These are phyloP conservation scores for Taxidea taxus DNA, from an alignment of 2,113 vertebrate genomes.

Conservation along the genomic window DNA sequence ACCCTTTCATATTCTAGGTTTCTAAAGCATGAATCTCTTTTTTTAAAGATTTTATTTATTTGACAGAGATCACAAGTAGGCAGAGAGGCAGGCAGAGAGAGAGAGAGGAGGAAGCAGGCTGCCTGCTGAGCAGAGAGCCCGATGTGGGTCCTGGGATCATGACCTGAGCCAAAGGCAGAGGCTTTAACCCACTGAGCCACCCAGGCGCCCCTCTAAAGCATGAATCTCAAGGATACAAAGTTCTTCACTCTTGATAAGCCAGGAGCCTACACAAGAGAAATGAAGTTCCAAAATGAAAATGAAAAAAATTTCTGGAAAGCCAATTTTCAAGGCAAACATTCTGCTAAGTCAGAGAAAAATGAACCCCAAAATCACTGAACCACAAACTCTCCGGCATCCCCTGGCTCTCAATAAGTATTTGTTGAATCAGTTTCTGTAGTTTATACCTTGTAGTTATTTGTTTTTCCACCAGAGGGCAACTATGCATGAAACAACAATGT, in stretches of 20 bases:
- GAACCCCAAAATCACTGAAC: background rate
- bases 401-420: background rate
- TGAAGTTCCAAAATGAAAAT: slow-evolving; percentile 10
- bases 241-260: slow-evolving; percentile 24
- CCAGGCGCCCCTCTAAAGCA: no score
- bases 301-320: slow-evolving; percentile 3
- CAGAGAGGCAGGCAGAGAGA: no score
- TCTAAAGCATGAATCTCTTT: background rate
- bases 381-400: background rate
- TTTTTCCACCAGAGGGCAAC: slow-evolving; percentile 69
- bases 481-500: slow-evolving; percentile 9
- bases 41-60: no score
- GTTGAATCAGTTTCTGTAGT: background rate
- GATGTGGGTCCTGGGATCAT: no score
- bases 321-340: slow-evolving; percentile 21
- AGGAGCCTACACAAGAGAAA: background rate
- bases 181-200: no score
- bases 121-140: no score
- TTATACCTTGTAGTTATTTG: slow-evolving; percentile 50
- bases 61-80: no score
- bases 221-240: background rate
- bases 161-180: no score
- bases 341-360: background rate
- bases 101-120: no score
- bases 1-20: background rate